Base-by-base conservation (phyloP, 2,113 vertebrate genomes). In the Scophthalmus maximus region DNA sequence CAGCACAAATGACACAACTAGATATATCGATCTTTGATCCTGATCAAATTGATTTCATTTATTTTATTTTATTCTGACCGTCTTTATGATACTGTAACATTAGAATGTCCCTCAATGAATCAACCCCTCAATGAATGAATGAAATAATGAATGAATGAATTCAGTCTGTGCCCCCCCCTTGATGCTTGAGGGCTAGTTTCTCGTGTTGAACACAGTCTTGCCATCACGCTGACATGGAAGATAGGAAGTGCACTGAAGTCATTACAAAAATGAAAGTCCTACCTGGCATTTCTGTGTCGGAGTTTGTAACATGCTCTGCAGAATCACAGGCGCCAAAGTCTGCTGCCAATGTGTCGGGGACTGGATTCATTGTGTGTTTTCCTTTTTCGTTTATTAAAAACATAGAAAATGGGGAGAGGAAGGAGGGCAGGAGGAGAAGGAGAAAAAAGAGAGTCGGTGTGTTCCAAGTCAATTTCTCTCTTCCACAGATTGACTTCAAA, bases 401-500 rank as follows among this genome's bases (percentile, higher is more conserved):
- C n/a, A 78, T 71, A 75, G 69, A 60, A 87, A 79, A 77, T 63
- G 73, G 74, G 65, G 68, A 68, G 76, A 15, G 30, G 32, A 4
- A 29, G 27, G 46, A 51, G 69, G 62, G 62, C 34, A 7, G 4
- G 20, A 23, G 9, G 10, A 23, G n/a, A 49, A 23, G 38, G 14
- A 40, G 38, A 14, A 11, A 12, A 23, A 23, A 49, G 32, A 61
- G 75, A 68, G 46, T 53, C 69, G 25, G 20, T 14, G 59, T 9
- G 42, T 88, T 92, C 78, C 88, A 89, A 92, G 87, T 92, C 78
- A 87, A 85, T 87, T 91, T 87, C 78, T 82, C 53, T n/a, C 71
- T 86, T 88, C 64, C 71, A 80, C 83, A 83, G 83, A 91, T 83
- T 89, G 83, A 93, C 90, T 92, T 93, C 92, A 93, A 93, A 94